Evolutionary conservation across 2,888 invertebrate genomes (phyloP), one percentile per base, ranked within the genome.

Genomic region (Anticlea derivata): DNA sequence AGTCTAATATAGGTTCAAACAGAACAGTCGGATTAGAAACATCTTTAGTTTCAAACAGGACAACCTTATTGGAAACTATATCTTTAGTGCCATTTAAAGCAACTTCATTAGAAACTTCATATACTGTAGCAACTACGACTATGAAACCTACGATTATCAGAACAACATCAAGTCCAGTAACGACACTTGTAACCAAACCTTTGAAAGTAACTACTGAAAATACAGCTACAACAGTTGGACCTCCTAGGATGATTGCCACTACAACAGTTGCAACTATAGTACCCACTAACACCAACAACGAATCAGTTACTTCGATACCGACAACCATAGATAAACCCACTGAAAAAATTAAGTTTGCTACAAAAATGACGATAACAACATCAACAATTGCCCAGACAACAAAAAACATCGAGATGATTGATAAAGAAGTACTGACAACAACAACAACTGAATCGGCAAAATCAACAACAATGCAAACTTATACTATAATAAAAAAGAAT

Each of bases 271-370:
- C 41, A 17, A 48, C 50, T 29, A 43, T 29, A n/a, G 12, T 24
- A 29, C 12, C 33, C 12, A 11, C 27, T 26, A 61, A n/a, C n/a
- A n/a, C n/a, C 48, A 39, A 53, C 45, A 1, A 50, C 53, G 56
- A 48, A 24, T 29, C 55, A 44, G 35, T 43, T 30, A 59, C 55
- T n/a, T 55, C 50, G 22, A 33, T 54, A 22, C 39, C 55, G 46
- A 48, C 13, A 24, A 37, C 23, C 7, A 27, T 37, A 34, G 24
- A 6, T 29, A 29, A 5, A 10, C 12, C 17, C 0, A 37, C 39
- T 13, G n/a, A 40, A 10, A 24, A 39, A 35, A 13, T 31, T 12
- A 39, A 12, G 3, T 29, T 22, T 12, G 27, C 24, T 17, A n/a
- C 40, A 22, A 35, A 35, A 7, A 2, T 7, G 7, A 7, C 12